Base-by-base conservation (phyloP, 2,797 vertebrate genomes). In the Adelosebastes latens region DNA sequence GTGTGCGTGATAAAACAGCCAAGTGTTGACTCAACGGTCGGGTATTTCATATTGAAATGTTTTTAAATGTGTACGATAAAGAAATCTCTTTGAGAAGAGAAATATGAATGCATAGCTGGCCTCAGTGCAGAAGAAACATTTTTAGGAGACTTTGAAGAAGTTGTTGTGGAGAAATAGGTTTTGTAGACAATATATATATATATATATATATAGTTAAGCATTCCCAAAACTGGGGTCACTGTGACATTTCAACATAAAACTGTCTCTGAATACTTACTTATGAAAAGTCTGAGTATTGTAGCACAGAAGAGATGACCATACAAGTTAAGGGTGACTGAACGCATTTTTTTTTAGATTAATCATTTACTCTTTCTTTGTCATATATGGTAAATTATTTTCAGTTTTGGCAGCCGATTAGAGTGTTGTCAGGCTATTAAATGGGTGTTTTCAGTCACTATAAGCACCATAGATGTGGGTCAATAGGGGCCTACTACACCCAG, bases 41-140 rank as follows among this genome's bases (percentile, higher is more conserved):
- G 34, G 7, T 31, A 60, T 87, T 90, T 93, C 64, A 87, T 80
- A 77, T 72, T 80, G 66, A 88, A 91, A 88, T 85, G 39, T 73
- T 87, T 88, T 79, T 69, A 83, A 83, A 85, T 80, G 58, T 80
- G 58, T 42, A 72, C 22, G 27, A 72, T 70, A 55, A 52, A 84
- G 59, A 77, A 59, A 58, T 34, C 7, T 62, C 72, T 77, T 81
- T 75, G 71, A 84, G 53, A 24, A 29, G 39, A n/a, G 72, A 71
- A 77, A 87, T 79, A 66, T 39, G 81, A 85, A 86, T 83, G 58
- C 78, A 82, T 42, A 81, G 67, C 56, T 80, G 66, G 31, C 74
- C 59, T 62, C 58, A 64, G 55, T 4, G 46, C 68, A 71, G 16
- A 64, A 63, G 13, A 78, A 59, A 58, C 13, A 58, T 77, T 79